Conservation (phyloP, 2,113 vertebrate genomes). For the Callorhinus ursinus region DNA sequence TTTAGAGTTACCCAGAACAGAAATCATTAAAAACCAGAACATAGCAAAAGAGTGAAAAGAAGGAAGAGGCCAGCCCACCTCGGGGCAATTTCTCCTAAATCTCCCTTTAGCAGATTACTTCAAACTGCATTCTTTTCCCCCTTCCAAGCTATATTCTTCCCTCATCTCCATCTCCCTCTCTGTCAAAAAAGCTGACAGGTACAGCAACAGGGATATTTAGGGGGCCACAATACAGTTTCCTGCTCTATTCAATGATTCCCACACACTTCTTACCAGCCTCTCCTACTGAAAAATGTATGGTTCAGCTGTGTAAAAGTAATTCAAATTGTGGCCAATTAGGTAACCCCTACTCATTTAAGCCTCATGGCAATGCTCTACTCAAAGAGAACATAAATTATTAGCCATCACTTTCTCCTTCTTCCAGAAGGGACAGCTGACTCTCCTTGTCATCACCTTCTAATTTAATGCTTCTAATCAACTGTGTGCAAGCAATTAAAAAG, state of each 20-base stretch:
- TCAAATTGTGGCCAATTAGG: neutral
- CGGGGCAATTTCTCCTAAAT: neutral
- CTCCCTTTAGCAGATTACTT: neutral
- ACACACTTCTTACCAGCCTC: neutral
- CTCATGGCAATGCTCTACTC: neutral
- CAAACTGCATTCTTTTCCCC: neutral
- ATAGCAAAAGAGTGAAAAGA: neutral
- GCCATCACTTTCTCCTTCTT: constrained; percentile 17
- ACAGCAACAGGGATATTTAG: neutral
- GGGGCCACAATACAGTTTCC: neutral
- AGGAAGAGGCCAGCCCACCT: neutral
- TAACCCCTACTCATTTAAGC: neutral
- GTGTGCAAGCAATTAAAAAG: constrained; percentile 28
- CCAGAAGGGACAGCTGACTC: neutral
- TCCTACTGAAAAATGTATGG: neutral
- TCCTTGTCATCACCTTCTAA: neutral
- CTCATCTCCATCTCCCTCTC: neutral
- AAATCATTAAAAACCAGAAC: neutral
- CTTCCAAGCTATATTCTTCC: neutral
- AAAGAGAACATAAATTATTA: neutral
- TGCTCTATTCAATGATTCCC: neutral
- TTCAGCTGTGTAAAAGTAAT: neutral
- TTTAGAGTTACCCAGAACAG: neutral
- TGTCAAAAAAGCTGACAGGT: neutral
- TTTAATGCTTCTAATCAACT: constrained; percentile 34